Base-by-base conservation (phyloP, 2,888 invertebrate species). In the Cecidostiba fungosa region DNA sequence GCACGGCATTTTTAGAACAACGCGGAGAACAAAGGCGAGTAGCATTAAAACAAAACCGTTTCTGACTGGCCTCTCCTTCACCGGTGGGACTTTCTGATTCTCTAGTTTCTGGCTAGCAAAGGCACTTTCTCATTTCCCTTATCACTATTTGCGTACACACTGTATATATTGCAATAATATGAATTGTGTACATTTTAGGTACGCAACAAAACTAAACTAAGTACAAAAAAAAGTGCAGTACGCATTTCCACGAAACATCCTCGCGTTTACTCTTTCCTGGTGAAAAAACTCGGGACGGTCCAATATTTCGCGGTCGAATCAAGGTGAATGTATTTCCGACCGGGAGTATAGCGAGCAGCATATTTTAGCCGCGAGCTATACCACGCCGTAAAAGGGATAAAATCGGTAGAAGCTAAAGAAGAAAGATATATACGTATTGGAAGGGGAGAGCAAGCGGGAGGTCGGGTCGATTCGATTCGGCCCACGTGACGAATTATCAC, bases 401-500 rank as follows among this genome's bases (percentile, higher is more conserved):
- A 72, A 59, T 62, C 62, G 29, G n/a, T 23, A 8, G 23, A 26
- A 5, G 72, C 54, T 16, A 39, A 19, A 47, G 26, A 36, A 59
- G 77, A n/a, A 26, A 29, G 59, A 29, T 10, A n/a, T 59, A 23
- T 59, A 59, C 36, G 16, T 59, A 59, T 29, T 39, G 54, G 54
- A 73, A 43, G 5, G 29, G 19, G 29, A n/a, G 32, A 43, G 26
- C n/a, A n/a, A n/a, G n/a, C n/a, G n/a, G 23, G 29, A 79, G 19
- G 1, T 23, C 66, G 26, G 66, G 32, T 76, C 76, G 76, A 54
- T 54, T 76, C 50, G 29, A 26, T 43, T 66, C 66, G 29, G 26
- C 26, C 70, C 54, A 82, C 81, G 81, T 81, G 86, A 84, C 81
- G 82, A 84, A 86, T 86, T 84, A 86, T 84, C 14, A 73, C 82